phyloP scores from a whole-genome alignment of 2,113 vertebrate species.

The Prinia subflava region DNA sequence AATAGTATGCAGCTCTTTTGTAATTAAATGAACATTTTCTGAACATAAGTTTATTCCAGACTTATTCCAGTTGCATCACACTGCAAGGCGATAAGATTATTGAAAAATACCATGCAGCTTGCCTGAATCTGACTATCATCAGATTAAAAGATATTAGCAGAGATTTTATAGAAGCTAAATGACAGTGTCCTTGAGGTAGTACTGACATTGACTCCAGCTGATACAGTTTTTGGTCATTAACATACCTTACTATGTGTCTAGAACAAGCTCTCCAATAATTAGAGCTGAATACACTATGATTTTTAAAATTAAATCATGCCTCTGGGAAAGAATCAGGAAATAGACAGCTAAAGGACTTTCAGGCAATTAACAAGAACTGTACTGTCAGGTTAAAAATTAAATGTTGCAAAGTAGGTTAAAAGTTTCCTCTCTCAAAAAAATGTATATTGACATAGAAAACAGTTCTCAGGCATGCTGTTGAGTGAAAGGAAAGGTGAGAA shows the following conservation, averaged over 20 bases:
- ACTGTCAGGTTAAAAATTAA: constrained; percentile 72
- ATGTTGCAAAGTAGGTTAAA: constrained; percentile 75
- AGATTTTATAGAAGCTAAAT: constrained; percentile 27
- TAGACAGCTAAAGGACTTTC: constrained; percentile 74
- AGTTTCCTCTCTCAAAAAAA: constrained; percentile 47
- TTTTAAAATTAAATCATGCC: constrained; percentile 80
- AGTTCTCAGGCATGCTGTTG: not conserved
- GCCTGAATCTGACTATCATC: constrained; percentile 1
- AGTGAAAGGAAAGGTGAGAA: not conserved
- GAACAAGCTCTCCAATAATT: constrained; percentile 72
- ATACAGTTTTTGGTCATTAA: constrained; percentile 64
- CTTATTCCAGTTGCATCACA: not conserved
- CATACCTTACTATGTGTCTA: constrained; percentile 65
- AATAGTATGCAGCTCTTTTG: not conserved
- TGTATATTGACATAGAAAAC: constrained; percentile 33
- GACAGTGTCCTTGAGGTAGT: constrained; percentile 20
- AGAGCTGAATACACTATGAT: constrained; percentile 65
- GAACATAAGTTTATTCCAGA: not conserved
- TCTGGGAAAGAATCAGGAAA: constrained; percentile 73
- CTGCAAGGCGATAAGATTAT: not conserved
- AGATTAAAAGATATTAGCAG: constrained; percentile 37
- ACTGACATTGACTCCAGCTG: constrained; percentile 57
- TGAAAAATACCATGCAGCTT: constrained; percentile 8
- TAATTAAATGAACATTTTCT: not conserved
- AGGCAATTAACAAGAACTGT: constrained; percentile 73